Percentiles rank a stretch among this genome's conserved stretches.
These are phyloP conservation scores for Hypsibius dujardini DNA, from an alignment of 1,140 invertebrate genomes.

Conservation along the genomic window DNA sequence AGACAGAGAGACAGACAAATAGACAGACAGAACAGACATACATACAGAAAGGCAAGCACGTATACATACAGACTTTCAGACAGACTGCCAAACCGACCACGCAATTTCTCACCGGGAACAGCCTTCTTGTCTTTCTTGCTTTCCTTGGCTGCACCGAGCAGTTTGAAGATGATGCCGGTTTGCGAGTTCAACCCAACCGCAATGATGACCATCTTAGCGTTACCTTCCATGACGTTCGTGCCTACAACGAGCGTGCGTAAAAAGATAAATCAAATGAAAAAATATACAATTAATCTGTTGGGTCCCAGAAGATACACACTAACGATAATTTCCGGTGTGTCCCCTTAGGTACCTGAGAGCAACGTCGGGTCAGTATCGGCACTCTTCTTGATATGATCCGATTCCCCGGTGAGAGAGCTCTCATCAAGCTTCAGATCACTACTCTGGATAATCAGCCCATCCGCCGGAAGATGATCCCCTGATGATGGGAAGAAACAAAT, in stretches of 20 bases:
- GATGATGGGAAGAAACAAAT: constrained; percentile 8
- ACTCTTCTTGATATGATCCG: constrained; percentile 20
- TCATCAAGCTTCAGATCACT: constrained; percentile 21
- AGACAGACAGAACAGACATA: not conserved
- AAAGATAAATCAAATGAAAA: too few relatives aligned
- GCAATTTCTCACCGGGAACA: not conserved
- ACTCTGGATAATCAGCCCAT: constrained; percentile 20
- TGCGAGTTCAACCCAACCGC: constrained; percentile 98
- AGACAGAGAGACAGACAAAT: not conserved
- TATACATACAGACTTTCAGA: not conserved
- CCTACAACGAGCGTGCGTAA: constrained; percentile 39
- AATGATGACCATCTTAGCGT: constrained; percentile 93
- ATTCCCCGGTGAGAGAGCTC: constrained; percentile 21
- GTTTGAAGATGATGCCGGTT: constrained; percentile 95
- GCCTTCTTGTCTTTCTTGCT: constrained; percentile 35
- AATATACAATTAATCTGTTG: too few relatives aligned
- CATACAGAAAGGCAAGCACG: not conserved
- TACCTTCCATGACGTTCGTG: constrained; percentile 99
- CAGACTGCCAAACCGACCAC: not conserved
- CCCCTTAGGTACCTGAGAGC: constrained; percentile 19
- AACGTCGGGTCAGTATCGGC: constrained; percentile 17
- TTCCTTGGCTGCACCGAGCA: constrained; percentile 71
- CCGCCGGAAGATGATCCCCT: constrained; percentile 20
- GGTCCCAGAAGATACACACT: too few relatives aligned
- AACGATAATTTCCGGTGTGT: not conserved